Percentiles rank a stretch among this genome's conserved stretches.
phyloP scores from a whole-genome alignment of 2,888 invertebrate genomes.

The Monochamus alternatus region DNA sequence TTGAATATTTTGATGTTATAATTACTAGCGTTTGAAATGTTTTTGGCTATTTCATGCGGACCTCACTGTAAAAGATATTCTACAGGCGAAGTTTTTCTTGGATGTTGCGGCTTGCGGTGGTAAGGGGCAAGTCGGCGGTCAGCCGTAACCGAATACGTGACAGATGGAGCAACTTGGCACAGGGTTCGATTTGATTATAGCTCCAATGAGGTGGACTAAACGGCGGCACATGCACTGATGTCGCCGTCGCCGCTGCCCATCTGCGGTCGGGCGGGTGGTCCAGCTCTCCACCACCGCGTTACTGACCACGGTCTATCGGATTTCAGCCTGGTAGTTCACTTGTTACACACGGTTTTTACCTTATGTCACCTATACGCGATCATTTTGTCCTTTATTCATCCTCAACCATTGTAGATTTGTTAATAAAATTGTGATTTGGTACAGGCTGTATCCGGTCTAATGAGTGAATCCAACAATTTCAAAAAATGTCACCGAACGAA shows the following conservation, averaged over 20 bases:
- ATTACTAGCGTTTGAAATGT: too few species aligned
- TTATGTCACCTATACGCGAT: not conserved
- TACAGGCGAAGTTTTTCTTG: not conserved
- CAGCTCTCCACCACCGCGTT: slow-evolving; percentile 22
- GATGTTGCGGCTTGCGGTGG: slow-evolving; percentile 4
- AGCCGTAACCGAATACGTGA: slow-evolving; percentile 51
- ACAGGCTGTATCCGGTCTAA: too few species aligned
- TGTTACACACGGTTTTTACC: slow-evolving; percentile 26
- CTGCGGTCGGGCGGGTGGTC: slow-evolving; percentile 38
- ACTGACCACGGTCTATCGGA: slow-evolving; percentile 27
- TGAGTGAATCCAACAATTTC: too few species aligned
- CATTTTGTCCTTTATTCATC: not conserved
- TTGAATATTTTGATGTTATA: too few species aligned
- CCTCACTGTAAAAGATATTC: too few species aligned
- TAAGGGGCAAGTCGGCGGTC: slow-evolving; percentile 36
- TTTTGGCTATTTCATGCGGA: too few species aligned
- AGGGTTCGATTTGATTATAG: slow-evolving; percentile 50
- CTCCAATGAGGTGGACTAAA: slow-evolving; percentile 35
- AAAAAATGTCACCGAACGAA: too few species aligned
- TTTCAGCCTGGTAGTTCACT: slow-evolving; percentile 33
- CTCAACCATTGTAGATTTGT: too few species aligned
- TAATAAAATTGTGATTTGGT: too few species aligned
- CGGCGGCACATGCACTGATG: slow-evolving; percentile 37
- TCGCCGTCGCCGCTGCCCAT: slow-evolving; percentile 35
- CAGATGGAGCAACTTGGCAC: slow-evolving; percentile 51